Conservation (phyloP, 2,888 invertebrate genomes). For the Periphyllus acericola region DNA sequence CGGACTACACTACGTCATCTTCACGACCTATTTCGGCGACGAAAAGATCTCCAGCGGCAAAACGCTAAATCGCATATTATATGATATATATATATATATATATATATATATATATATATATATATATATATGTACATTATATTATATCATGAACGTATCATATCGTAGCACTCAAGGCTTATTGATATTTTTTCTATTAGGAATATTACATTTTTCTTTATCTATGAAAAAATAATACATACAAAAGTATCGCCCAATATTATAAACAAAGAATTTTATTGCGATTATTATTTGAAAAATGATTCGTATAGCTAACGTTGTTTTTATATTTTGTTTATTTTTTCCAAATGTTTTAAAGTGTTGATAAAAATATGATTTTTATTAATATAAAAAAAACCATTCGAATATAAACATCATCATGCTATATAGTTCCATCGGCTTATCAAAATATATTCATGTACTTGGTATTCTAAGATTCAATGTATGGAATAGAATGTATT, state of each 20-base stretch:
- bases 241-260: background rate
- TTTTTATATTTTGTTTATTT: too few relatives aligned
- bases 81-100: background rate
- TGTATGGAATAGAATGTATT: too few relatives aligned
- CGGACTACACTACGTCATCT: constrained; percentile 4
- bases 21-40: background rate
- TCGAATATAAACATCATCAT: too few relatives aligned
- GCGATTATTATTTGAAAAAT: too few relatives aligned
- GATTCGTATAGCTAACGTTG: too few relatives aligned
- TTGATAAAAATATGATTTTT: too few relatives aligned
- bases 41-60: constrained; percentile 6
- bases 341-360: too few relatives aligned
- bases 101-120: background rate
- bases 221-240: background rate
- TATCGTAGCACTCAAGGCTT: background rate
- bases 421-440: too few relatives aligned
- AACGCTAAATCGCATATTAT: background rate
- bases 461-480: too few relatives aligned
- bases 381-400: too few relatives aligned
- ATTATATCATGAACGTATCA: constrained; percentile 6
- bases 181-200: background rate
- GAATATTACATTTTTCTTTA: background rate
- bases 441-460: too few relatives aligned
- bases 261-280: background rate
- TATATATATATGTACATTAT: background rate